A percentile compares a stretch with the other conserved stretches of the same genome.
Conservation (phyloP, 37 sponge, comb jelly and placozoan species). For the Eunapius fragilis region DNA sequence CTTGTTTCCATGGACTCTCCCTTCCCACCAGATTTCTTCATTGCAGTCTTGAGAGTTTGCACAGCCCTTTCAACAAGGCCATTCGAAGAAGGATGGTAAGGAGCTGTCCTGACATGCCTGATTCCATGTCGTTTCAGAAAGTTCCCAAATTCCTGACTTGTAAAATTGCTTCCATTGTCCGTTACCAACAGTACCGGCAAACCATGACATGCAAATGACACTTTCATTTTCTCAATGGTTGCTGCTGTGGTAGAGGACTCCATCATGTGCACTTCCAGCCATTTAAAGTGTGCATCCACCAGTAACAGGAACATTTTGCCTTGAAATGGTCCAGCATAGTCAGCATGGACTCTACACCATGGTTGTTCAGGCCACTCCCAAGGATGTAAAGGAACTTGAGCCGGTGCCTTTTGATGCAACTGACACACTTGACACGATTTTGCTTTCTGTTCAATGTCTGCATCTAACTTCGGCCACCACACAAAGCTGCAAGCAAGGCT, state of each 20-base stretch:
- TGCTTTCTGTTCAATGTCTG: constrained; percentile 2
- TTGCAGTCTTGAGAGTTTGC: neutral
- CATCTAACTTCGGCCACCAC: constrained; percentile 35
- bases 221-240: constrained; percentile 3
- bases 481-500: constrained; percentile 9
- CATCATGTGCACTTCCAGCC: constrained; percentile 21
- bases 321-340: constrained; percentile 12
- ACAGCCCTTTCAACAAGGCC: constrained; percentile 26
- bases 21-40: neutral
- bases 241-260: constrained; percentile 14
- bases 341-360: constrained; percentile 23
- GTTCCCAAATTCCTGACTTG: constrained; percentile 8
- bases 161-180: neutral
- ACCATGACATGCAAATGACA: constrained; percentile 14
- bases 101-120: constrained; percentile 4
- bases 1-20: neutral
- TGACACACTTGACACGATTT: constrained; percentile 9
- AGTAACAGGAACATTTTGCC: constrained; percentile 13
- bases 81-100: constrained; percentile 8
- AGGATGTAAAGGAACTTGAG: constrained; percentile 20
- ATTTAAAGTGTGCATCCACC: constrained; percentile 41
- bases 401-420: neutral
- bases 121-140: neutral
- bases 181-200: constrained; percentile 8
- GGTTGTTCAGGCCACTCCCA: constrained; percentile 17